These are phyloP conservation scores for Atrina japonica DNA, from an alignment of 2,888 invertebrate genomes.

Conservation along the genomic window DNA sequence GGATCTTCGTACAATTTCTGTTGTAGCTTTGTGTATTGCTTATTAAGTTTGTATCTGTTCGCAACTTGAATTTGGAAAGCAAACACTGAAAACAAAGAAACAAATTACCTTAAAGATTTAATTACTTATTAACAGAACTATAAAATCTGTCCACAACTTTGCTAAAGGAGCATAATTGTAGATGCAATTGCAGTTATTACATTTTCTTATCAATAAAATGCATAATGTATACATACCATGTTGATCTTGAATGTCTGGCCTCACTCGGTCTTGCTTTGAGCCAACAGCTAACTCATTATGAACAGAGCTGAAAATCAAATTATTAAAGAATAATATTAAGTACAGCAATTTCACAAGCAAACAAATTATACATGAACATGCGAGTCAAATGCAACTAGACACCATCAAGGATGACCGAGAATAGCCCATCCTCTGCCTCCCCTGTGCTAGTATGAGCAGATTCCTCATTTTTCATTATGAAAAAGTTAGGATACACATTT, in stretches of 20 bases:
- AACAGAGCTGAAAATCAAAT: constrained; percentile 64
- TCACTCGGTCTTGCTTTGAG: constrained; percentile 69
- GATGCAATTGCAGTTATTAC: background rate
- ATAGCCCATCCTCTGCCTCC: too few relatives aligned
- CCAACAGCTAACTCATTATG: constrained; percentile 74
- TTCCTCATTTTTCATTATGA: too few relatives aligned
- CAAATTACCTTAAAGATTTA: constrained; percentile 71
- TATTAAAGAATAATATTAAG: background rate
- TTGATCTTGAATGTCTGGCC: constrained; percentile 72
- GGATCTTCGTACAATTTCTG: constrained; percentile 65
- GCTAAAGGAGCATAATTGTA: background rate
- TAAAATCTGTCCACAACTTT: background rate
- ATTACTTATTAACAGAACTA: background rate
- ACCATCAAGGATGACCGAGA: too few relatives aligned
- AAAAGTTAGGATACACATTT: too few relatives aligned
- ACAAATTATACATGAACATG: too few relatives aligned
- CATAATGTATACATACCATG: constrained; percentile 74
- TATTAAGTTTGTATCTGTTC: constrained; percentile 78
- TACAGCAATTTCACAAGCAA: too few relatives aligned
- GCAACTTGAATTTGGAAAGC: constrained; percentile 76
- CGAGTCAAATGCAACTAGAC: too few relatives aligned
- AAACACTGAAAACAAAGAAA: constrained; percentile 72
- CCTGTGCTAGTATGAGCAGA: too few relatives aligned
- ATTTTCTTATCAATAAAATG: too few relatives aligned
- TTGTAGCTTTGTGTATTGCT: constrained; percentile 69